A percentile compares a stretch with the other conserved stretches of the same genome.
Conservation (phyloP, 2,888 invertebrate species). For the Phalera bucephala region DNA sequence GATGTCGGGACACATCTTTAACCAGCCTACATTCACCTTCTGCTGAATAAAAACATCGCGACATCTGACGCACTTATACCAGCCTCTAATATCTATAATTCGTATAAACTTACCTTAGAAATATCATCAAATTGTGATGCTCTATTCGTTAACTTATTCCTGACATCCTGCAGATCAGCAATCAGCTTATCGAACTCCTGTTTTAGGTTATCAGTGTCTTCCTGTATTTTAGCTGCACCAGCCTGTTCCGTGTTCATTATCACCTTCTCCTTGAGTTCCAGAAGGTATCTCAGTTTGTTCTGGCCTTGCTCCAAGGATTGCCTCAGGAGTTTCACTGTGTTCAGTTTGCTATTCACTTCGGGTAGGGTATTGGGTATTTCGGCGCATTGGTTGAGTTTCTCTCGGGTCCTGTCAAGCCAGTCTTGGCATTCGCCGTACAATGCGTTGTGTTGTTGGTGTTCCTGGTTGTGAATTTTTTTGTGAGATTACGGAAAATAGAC, state of each 20-base stretch:
- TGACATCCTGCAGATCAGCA: conserved; percentile 90
- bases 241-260: conserved; percentile 95
- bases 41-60: too few species aligned
- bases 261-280: conserved; percentile 96
- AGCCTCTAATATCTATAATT: too few species aligned
- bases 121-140: conserved; percentile 93
- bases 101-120: conserved; percentile 83
- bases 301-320: conserved; percentile 97
- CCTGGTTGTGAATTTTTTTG: too few species aligned
- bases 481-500: too few species aligned
- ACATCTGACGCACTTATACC: too few species aligned
- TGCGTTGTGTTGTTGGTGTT: conserved; percentile 96
- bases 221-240: conserved; percentile 94
- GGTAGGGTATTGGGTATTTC: conserved; percentile 91
- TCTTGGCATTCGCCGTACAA: conserved; percentile 96
- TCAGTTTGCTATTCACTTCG: conserved; percentile 93
- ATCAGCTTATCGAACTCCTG: conserved; percentile 95
- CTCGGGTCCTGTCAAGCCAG: conserved; percentile 95
- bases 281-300: conserved; percentile 77
- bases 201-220: conserved; percentile 94
- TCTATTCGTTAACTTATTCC: conserved; percentile 88
- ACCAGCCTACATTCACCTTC: too few species aligned
- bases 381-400: conserved; percentile 91
- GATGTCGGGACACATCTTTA: too few species aligned
- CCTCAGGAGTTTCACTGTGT: conserved; percentile 93